phyloP scores from a whole-genome alignment of 2,113 vertebrate species.

The Oceanites oceanicus region DNA sequence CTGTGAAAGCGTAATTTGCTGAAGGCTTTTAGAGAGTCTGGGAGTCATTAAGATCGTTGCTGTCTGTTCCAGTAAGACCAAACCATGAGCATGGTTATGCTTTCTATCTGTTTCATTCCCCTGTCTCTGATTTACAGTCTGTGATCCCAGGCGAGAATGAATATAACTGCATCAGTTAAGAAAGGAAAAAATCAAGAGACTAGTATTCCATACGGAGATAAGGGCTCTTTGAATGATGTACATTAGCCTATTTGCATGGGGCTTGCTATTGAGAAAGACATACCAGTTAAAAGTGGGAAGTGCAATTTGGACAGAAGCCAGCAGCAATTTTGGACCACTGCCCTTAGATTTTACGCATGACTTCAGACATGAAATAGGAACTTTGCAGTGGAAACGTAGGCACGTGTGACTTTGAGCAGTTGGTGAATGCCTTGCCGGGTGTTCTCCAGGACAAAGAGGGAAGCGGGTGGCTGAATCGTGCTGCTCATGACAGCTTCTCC shows the following conservation, averaged over 20 bases:
- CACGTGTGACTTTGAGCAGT: not conserved
- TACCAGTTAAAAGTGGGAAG: not conserved
- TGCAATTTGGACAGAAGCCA: not conserved
- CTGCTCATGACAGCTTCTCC: not conserved
- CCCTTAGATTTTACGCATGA: not conserved
- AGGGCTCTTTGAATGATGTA: not conserved
- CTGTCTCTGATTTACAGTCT: not conserved
- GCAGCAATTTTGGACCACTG: not conserved
- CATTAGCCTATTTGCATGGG: not conserved
- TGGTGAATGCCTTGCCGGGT: not conserved
- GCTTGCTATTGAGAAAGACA: not conserved
- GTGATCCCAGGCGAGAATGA: rapidly evolving
- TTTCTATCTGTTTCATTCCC: not conserved
- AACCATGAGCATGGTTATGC: not conserved
- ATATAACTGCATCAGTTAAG: not conserved
- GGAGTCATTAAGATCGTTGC: not conserved
- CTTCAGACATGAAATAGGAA: not conserved
- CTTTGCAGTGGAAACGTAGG: not conserved
- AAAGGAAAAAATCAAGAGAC: not conserved
- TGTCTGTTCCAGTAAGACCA: not conserved
- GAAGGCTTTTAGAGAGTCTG: not conserved
- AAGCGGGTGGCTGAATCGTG: rapidly evolving
- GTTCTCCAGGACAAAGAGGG: not conserved
- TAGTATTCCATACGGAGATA: not conserved
- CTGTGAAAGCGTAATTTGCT: not conserved